Base-by-base conservation (phyloP, 2,888 invertebrate species). In the Carpatolechia fugitivella region DNA sequence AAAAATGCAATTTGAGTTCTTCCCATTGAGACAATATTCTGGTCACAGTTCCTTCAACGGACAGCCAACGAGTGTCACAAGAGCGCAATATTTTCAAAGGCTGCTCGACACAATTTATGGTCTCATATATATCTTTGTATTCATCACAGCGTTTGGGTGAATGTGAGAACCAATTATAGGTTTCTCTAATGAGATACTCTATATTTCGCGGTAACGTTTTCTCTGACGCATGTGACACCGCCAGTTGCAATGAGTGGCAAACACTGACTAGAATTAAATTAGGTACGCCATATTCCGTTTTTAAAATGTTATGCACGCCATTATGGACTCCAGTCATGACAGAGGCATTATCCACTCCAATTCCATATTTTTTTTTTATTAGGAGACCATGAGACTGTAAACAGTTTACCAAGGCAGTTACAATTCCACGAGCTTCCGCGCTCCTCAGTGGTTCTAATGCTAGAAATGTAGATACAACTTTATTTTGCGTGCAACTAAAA, bases 321-420 rank as follows among this genome's bases (percentile, higher is more conserved):
- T 70, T 70, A 53, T 72, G 62, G 0, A 58, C 30, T 1, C 72
- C 73, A 13, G 66, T 68, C 76, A 75, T 73, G 1, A 69, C 70
- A n/a, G 67, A 59, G 8, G 73, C 74, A 58, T 76, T 76, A 50
- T 75, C 72, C 1, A 67, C 65, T 5, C 70, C 70, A 11, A 72
- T 64, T 5, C 64, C 70, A 51, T 68, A 18, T n/a, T 50, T 16
- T 2, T 51, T 51, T 50, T 50, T 30, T 13, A 7, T 4, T 11
- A 1, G 20, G 0, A 49, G 1, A 41, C 3, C 13, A 11, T 33
- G 4, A 11, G 10, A 7, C 1, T 38, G 0, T 31, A 55, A 33
- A 33, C 41, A 49, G 0, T 40, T 49, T 5, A 49, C 41, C 6
- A 55, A 41, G 13, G 47, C 24, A 24, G 20, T 14, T n/a, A 36